These are phyloP conservation scores for Araneus ventricosus DNA, from an alignment of 1,140 invertebrate genomes.

Conservation along the genomic window DNA sequence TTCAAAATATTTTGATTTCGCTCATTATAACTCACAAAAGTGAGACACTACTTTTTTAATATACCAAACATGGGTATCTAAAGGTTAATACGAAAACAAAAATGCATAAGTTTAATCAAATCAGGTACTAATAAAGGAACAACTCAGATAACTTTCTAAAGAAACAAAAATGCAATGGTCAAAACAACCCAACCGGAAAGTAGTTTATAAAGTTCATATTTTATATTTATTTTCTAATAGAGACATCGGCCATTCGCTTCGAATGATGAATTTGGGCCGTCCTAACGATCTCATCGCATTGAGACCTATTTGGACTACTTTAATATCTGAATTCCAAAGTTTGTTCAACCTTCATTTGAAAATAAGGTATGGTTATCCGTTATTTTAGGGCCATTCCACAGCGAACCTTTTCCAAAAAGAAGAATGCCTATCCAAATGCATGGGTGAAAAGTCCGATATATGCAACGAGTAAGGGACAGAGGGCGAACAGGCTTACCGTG, in stretches of 20 bases:
- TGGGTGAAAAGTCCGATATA: neutral
- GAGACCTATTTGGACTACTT: neutral
- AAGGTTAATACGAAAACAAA: no score
- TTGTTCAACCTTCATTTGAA: neutral
- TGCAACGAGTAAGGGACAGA: neutral
- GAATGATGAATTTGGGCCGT: neutral
- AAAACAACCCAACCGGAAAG: no score
- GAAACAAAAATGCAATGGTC: no score
- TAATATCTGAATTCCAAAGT: neutral
- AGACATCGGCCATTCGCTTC: neutral
- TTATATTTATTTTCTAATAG: neutral
- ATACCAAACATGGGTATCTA: no score
- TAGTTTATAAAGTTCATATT: neutral
- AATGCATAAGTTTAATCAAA: no score
- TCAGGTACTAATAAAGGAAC: no score
- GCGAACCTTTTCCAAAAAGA: slow-evolving; percentile 1
- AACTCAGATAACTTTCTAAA: no score
- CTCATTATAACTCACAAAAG: no score
- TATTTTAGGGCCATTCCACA: neutral
- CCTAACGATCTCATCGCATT: neutral
- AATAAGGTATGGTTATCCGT: neutral
- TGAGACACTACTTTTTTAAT: no score
- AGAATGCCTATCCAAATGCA: slow-evolving; percentile 1
- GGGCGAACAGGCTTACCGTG: slow-evolving; percentile 55
- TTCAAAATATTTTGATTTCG: no score